Percentiles rank a stretch among this genome's conserved stretches.
Evolutionary conservation across 2,113 vertebrate genomes (phyloP).

Genomic region (Amphiprion percula): DNA sequence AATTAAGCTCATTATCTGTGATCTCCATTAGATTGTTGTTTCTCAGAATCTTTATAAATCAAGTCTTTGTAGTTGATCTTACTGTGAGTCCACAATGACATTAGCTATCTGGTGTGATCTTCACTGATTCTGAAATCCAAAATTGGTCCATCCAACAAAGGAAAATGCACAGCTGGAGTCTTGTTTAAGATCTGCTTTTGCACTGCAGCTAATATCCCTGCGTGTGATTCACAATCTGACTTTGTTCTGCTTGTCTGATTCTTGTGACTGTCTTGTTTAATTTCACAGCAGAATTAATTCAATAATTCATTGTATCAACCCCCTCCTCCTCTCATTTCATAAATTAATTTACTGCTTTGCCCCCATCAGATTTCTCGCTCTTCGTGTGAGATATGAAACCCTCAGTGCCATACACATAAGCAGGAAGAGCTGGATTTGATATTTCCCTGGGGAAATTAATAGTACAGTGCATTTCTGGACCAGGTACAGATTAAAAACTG

Average conservation of each 20-base stretch:
- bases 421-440: constrained; percentile 56
- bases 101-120: background rate
- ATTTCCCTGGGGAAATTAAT: constrained; percentile 82
- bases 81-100: background rate
- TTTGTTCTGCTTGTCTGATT: constrained; percentile 22
- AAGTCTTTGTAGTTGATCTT: background rate
- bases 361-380: constrained; percentile 30
- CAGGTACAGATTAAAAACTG: constrained; percentile 78
- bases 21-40: constrained; percentile 1
- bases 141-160: background rate
- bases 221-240: constrained; percentile 13
- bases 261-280: constrained; percentile 22
- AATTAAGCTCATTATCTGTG: background rate
- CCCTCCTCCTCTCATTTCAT: constrained; percentile 31
- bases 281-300: constrained; percentile 54
- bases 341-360: constrained; percentile 50
- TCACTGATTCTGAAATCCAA: background rate
- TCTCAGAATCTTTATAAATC: background rate
- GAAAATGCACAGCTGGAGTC: background rate
- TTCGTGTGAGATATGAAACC: constrained; percentile 34
- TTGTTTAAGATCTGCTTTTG: constrained; percentile 15
- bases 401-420: constrained; percentile 15
- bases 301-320: constrained; percentile 43
- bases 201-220: background rate
- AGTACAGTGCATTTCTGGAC: constrained; percentile 75